Evolutionary conservation across 1,140 invertebrate species (phyloP), one percentile per base, ranked within the genome.

Genomic region (Orchestia grillus): DNA sequence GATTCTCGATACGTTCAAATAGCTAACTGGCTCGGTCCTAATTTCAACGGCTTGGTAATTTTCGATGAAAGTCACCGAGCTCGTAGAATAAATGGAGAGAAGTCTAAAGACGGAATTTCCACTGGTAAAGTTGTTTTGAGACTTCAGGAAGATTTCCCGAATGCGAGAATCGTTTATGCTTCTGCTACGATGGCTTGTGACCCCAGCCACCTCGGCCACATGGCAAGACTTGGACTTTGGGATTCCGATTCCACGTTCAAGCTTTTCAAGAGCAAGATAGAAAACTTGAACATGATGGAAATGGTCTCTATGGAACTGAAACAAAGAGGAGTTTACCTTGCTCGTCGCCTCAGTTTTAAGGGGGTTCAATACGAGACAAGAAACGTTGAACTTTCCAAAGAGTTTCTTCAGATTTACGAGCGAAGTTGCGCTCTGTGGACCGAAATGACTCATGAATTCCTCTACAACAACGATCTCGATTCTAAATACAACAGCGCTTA

Each of bases 401-500:
- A 92, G 43, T 92, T 92, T 44, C 41, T 44, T 28, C 41, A 92
- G 8, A 44, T 92, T 42, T 92, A 92, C 90, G 90, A 92, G 36
- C n/a, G 36, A 44, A 44, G 90, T 44, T 92, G 90, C 36, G 41
- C 41, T 44, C 90, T 92, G 19, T 92, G 90, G 90, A 92, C 41
- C 11, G 90, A 92, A 92, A 92, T 92, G 90, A 44, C 8, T 4
- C n/a, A 36, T 6, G 41, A 92, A 92, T 87, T 87, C 36, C 43
- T 43, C 44, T 40, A 42, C 40, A 42, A 44, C 42, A 44, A 42
- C 15, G 90, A 92, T 28, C 19, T 44, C 11, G 43, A 92, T 44
- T 44, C 41, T 42, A 92, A 44, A 43, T 8, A 44, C 90, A 44
- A 92, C 41, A 28, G 41, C 15, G 90, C 98, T 15, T 99, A 99